Base-by-base conservation (phyloP, 2,888 invertebrate genomes). In the Stenolophus ochropezus region DNA sequence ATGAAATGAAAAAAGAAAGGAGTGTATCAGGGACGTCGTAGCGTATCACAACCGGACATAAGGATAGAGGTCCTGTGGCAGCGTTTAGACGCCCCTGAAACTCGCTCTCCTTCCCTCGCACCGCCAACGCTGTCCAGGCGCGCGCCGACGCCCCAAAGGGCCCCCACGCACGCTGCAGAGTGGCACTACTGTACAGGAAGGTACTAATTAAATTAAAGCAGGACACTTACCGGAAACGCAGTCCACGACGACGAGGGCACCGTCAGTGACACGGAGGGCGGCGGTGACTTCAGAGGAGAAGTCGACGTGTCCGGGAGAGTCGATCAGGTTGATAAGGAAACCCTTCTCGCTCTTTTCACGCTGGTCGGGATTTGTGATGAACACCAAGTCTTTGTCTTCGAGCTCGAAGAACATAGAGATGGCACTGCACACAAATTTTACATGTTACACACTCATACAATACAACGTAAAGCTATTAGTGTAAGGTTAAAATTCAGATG, bases 251-350 rank as follows among this genome's bases (percentile, higher is more conserved):
- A 99, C 99, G 83, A 99, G 94, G 87, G 99, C 99, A 89, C 99
- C 99, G 91, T 99, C 99, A 88, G 99, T 99, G 73, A 99, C 99
- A 92, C 99, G 97, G 85, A 99, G 95, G 86, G 99, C 99, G 87
- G 99, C 99, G 79, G 99, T 99, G 85, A 99, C 99, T 92, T 99
- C 99, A 85, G 98, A 98, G 2, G 99, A 99, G 92, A 99, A 99
- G 91, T 99, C 99, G 88, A 99, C 99, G 95, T 99, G 99, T 85
- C 99, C 99, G 85, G 99, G 99, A 18, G 99, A 99, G 91, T 99
- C 99, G 87, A 99, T 99, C 91, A 99, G 91, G 91, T 99, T 99
- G 92, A 99, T 99, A 91, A 99, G 95, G 94, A 99, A 99, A 91
- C 98, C 98, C 90, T 95, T 96, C 86, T 94, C 94, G 33, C 91